Evolutionary conservation across 2,113 vertebrate species (phyloP), one percentile per base, ranked within the genome.

Genomic region (Pollachius pollachius): DNA sequence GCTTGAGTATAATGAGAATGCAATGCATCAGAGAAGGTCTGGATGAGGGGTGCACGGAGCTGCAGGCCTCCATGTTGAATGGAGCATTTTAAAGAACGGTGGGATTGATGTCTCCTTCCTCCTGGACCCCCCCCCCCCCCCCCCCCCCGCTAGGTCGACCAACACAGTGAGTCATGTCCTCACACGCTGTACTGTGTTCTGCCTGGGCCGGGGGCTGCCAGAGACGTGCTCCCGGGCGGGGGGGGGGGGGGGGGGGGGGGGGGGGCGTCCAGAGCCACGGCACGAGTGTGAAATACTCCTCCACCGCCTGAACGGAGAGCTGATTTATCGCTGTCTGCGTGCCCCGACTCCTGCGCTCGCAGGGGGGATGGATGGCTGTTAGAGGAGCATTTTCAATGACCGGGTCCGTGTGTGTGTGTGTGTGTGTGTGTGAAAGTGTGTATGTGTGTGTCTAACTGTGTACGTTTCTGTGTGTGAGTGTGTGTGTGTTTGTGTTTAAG

Each of bases 241-340:
- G 68, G 70, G 1, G 37, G 37, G 37, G 37, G 8, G 8, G 41
- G 41, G 41, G 41, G 41, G 8, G 5, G 19, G 71, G 65, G 37
- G 69, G 74, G 74, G 52, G 79, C 5, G 13, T 56, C 27, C 75
- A 64, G 80, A 73, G 83, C 79, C 83, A 75, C 83, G 82, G 71
- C 73, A 81, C 81, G 72, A 82, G 78, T 83, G 85, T 88, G 85
- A 90, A 86, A 85, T 84, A 88, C 75, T 64, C 75, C 84, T 88
- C 80, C 69, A 72, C 71, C 79, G 87, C 75, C 75, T 82, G 87
- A 77, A 79, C 83, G 85, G 72, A 82, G 75, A 73, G 48, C 78
- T 85, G 85, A 89, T 89, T 87, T 85, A 88, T 86, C 77, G 75
- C 77, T 65, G 73, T 70, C 65, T 72, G 74, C 79, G 54, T 23